Evolutionary conservation across 2,113 vertebrate species (phyloP).

Genomic region (Melierax canorus): DNA sequence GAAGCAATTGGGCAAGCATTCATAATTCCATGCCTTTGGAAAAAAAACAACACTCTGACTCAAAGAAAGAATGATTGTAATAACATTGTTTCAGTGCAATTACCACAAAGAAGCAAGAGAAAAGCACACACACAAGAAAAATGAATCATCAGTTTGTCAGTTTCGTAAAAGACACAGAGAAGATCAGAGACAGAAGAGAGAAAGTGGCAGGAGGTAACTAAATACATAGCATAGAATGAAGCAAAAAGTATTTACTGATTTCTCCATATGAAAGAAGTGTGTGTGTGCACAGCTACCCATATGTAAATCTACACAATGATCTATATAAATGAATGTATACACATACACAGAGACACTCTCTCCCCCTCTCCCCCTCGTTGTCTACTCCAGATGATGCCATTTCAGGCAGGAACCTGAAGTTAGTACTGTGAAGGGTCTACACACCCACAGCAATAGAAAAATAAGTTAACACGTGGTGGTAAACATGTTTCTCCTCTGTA

Average conservation of each 20-base stretch:
- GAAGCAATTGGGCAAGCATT: background rate
- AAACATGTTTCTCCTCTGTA: background rate
- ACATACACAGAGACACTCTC: background rate
- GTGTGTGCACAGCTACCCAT: background rate
- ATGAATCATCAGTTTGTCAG: background rate
- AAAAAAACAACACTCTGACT: background rate
- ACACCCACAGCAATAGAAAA: fast-evolving
- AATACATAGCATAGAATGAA: background rate
- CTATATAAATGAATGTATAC: background rate
- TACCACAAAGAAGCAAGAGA: background rate
- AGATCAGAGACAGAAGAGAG: background rate
- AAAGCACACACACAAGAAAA: background rate
- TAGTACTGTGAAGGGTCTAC: background rate
- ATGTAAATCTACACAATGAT: background rate
- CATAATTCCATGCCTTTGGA: background rate
- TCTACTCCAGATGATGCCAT: background rate
- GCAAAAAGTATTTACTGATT: background rate
- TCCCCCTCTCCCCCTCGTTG: background rate
- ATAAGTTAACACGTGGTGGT: background rate
- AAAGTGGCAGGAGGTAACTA: background rate
- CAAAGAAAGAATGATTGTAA: background rate
- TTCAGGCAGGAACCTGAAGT: background rate
- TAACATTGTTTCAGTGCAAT: background rate
- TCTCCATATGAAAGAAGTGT: background rate
- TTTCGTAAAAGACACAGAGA: background rate